Base-by-base conservation (phyloP, 1,140 invertebrate species). In the Drosophila ambigua region DNA sequence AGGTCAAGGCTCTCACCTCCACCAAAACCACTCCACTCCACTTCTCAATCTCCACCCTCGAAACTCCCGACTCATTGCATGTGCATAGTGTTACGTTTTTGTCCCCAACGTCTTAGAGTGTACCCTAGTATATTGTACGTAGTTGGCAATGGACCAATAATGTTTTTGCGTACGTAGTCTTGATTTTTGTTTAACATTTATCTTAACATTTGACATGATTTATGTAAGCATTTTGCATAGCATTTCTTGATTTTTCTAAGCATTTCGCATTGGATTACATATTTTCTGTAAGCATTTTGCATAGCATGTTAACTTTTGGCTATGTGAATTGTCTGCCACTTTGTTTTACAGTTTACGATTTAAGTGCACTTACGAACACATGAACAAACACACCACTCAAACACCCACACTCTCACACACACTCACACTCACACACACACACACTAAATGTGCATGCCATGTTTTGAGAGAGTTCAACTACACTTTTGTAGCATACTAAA, bases 401-500 rank as follows among this genome's bases (percentile, higher is more conserved):
- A 64, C 48, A 65, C 60, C 60, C 35, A 54, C 61, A 46, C 39
- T 13, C 35, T 50, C 26, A 35, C 11, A 24, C 7, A 41, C 59
- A 46, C 15, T 45, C 35, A 11, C 35, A 23, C 59, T 46, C 26
- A 31, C 77, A 72, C 64, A 52, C 60, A 77, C 53, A 43, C 15
- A 73, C 63, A 61, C 69, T 49, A 52, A 55, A 41, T 43, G 81
- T 82, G 87, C 87, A 78, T 46, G 48, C 65, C 45, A 77, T 85
- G 73, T 72, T 45, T 72, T 59, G 79, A 68, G 63, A 75, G 72
- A 76, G 52, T 66, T 72, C 60, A 66, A 79, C 72, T 79, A 80
- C 79, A 83, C 80, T 64, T 66, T 76, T 84, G 80, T 79, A 82
- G 80, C 73, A 50, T 83, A 78, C 50, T 72, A 62, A 79, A 72